These are phyloP conservation scores for Diplogasteroides magnus DNA, from an alignment of 1,140 invertebrate genomes.

Conservation along the genomic window DNA sequence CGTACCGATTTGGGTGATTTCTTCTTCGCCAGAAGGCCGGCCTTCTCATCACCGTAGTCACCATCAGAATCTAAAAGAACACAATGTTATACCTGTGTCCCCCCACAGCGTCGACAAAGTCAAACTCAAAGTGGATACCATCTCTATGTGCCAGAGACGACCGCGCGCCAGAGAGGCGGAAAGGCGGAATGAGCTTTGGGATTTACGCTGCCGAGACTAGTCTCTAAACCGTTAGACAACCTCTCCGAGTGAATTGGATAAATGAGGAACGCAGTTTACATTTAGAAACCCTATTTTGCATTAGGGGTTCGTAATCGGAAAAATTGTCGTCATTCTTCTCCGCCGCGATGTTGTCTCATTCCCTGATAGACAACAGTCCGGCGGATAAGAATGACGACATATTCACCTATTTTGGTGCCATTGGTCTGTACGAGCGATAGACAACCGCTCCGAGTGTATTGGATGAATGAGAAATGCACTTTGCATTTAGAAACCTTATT, in stretches of 20 bases:
- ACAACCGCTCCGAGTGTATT: neutral
- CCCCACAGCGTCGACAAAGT: too few relatives aligned
- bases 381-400: too few relatives aligned
- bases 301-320: too few relatives aligned
- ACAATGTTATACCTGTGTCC: neutral
- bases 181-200: neutral
- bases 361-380: too few relatives aligned
- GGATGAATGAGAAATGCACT: neutral
- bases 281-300: neutral
- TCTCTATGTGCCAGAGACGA: too few relatives aligned
- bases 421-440: neutral
- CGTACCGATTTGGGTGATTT: conserved; percentile 9
- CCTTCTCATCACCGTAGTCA: conserved; percentile 18
- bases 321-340: too few relatives aligned
- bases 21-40: conserved; percentile 12
- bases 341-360: too few relatives aligned
- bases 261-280: conserved; percentile 1
- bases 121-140: neutral
- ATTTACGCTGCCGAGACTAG: neutral
- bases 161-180: too few relatives aligned
- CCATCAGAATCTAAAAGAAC: conserved; percentile 13
- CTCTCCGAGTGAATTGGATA: too few relatives aligned
- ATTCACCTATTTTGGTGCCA: neutral
- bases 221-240: neutral
- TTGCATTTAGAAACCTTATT: neutral